Evolutionary conservation across 2,888 invertebrate species (phyloP), one percentile per base, ranked within the genome.

Genomic region (Hermaeophaga mercurialis): DNA sequence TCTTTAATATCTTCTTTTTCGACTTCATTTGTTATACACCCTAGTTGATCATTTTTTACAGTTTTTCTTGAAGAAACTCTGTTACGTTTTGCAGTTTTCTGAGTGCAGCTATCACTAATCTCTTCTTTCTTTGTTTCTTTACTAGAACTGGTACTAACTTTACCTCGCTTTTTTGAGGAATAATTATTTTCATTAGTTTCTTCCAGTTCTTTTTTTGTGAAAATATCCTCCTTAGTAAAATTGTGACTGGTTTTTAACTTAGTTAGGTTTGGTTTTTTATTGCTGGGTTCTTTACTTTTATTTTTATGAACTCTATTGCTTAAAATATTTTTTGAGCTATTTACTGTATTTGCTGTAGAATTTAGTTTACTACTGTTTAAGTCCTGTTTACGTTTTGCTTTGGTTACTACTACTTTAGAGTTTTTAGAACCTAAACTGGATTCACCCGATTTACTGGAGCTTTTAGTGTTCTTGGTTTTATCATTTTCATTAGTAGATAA

Each of bases 401-500:
- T 17, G 9, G 49, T 12, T 26, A 19, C 46, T 47, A 43, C 11
- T 24, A 11, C 19, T 31, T 50, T 48, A 7, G 48, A 11, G 55
- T 53, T 43, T 28, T 54, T 53, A 38, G 38, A 43, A 18, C 52
- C 4, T 22, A 22, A 46, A 41, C 41, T 54, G 38, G 54, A 56
- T 43, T 58, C 34, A 46, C 28, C 56, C 33, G 33, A 43, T 22
- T 48, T 55, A 50, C 41, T 52, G 9, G 15, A 57, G 18, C 36
- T 28, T n/a, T 11, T 3, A 11, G 31, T 3, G 12, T 12, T 31
- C 12, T 31, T 31, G 22, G 50, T 63, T 34, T 43, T 58, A 17
- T 33, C 39, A 5, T 26, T 14, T 14, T 39, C 44, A 24, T 60
- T 55, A 34, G 36, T 61, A 22, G 66, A 53, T 33, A 87, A 74